A percentile compares a stretch with the other conserved stretches of the same genome.
Conservation (phyloP, 2,797 vertebrate genomes). For the Pithecia hirsuta region DNA sequence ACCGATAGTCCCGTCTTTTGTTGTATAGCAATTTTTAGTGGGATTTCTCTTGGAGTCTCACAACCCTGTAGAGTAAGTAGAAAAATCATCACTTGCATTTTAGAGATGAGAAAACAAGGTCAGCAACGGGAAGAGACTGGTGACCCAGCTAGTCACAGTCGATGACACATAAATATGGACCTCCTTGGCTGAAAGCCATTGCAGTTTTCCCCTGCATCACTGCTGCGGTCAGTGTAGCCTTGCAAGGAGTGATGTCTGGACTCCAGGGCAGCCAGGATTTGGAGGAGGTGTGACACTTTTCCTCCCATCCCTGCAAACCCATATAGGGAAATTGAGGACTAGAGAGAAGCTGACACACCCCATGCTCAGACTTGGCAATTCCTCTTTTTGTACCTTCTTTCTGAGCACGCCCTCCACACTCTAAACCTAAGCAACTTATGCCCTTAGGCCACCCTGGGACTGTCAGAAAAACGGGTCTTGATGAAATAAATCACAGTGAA, state of each 20-base stretch:
- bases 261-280: not conserved
- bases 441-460: not conserved
- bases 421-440: not conserved
- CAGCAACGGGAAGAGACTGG: not conserved
- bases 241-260: not conserved
- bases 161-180: not conserved
- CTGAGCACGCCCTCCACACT: no score
- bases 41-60: not conserved
- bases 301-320: not conserved
- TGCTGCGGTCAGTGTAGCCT: not conserved
- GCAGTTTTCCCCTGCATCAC: not conserved
- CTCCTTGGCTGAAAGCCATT: not conserved
- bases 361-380: not conserved
- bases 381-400: not conserved
- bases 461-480: not conserved
- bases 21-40: not conserved
- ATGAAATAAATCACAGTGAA: not conserved
- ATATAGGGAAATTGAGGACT: not conserved
- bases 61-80: not conserved
- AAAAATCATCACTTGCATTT: not conserved
- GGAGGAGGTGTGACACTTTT: not conserved
- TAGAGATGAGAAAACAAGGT: not conserved
- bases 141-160: not conserved
- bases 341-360: not conserved
- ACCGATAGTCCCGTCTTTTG: not conserved